phyloP scores from a whole-genome alignment of 2,797 vertebrate genomes.

The Argya squamiceps region DNA sequence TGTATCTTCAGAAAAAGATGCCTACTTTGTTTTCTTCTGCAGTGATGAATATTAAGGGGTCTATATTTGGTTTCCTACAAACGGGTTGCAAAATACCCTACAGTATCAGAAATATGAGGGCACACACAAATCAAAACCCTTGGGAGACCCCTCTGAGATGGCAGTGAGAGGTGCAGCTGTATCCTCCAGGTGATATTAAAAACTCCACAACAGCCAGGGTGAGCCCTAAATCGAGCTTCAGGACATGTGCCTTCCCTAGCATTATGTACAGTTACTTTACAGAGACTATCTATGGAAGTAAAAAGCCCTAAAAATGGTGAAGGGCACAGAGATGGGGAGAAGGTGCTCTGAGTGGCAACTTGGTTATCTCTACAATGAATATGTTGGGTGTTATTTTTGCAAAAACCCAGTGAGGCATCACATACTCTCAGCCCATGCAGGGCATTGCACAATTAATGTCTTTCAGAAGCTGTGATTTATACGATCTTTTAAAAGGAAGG shows the following conservation, averaged over 20 bases:
- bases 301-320: not conserved
- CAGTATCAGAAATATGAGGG: not conserved
- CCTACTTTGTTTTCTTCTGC: not conserved
- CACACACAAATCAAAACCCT: not conserved
- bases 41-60: not conserved
- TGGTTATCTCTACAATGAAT: not conserved
- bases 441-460: not conserved
- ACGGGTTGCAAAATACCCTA: not conserved
- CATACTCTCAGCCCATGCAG: not conserved
- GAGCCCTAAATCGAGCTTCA: not conserved
- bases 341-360: not conserved
- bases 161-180: not conserved
- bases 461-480: slow-evolving; percentile 1
- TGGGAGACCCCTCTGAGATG: not conserved
- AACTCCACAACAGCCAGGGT: not conserved
- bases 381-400: not conserved
- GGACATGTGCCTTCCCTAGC: not conserved
- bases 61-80: not conserved
- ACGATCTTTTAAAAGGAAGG: not conserved
- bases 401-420: not conserved
- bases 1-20: not conserved
- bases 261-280: not conserved
- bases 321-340: not conserved
- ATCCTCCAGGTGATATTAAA: not conserved
- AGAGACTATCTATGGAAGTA: not conserved